Conservation (phyloP, 1,140 invertebrate species). For the Hycleus phaleratus region DNA sequence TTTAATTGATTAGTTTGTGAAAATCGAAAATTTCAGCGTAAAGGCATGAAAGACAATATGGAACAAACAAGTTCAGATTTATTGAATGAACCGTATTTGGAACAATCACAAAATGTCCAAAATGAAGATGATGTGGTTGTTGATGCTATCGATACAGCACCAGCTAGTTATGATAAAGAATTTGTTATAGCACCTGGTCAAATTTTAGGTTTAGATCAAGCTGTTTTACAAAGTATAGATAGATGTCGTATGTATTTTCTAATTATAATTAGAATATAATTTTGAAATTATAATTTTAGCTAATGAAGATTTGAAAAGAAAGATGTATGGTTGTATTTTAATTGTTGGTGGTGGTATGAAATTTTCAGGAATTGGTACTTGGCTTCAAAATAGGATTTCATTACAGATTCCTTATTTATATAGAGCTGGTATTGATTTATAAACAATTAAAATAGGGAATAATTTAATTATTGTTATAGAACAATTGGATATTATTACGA, state of each 20-base stretch:
- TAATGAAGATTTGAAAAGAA: slow-evolving; percentile 81
- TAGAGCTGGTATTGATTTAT: slow-evolving; percentile 48
- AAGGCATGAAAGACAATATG: slow-evolving; percentile 57
- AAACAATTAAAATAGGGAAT: not conserved
- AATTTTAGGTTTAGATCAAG: slow-evolving; percentile 80
- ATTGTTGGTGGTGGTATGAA: slow-evolving; percentile 88
- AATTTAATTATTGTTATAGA: slow-evolving; percentile 42
- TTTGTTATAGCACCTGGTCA: slow-evolving; percentile 65
- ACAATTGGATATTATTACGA: slow-evolving; percentile 73
- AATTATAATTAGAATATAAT: no score
- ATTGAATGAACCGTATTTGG: slow-evolving; percentile 33
- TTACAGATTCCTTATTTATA: slow-evolving; percentile 74
- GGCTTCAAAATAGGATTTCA: slow-evolving; percentile 81
- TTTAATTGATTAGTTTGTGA: slow-evolving; percentile 6
- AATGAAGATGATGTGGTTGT: slow-evolving; percentile 76
- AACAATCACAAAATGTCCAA: slow-evolving; percentile 38
- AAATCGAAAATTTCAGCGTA: slow-evolving; percentile 39
- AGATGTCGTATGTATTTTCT: slow-evolving; percentile 59
- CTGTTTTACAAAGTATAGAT: slow-evolving; percentile 86
- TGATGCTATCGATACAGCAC: slow-evolving; percentile 58
- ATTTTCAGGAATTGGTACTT: slow-evolving; percentile 75
- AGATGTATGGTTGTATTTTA: slow-evolving; percentile 91
- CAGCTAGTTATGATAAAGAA: slow-evolving; percentile 46
- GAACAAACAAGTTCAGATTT: slow-evolving; percentile 42
- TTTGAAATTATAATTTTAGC: slow-evolving; percentile 35